phyloP scores from a whole-genome alignment of 1,140 invertebrate genomes.

The Dendrolimus kikuchii region DNA sequence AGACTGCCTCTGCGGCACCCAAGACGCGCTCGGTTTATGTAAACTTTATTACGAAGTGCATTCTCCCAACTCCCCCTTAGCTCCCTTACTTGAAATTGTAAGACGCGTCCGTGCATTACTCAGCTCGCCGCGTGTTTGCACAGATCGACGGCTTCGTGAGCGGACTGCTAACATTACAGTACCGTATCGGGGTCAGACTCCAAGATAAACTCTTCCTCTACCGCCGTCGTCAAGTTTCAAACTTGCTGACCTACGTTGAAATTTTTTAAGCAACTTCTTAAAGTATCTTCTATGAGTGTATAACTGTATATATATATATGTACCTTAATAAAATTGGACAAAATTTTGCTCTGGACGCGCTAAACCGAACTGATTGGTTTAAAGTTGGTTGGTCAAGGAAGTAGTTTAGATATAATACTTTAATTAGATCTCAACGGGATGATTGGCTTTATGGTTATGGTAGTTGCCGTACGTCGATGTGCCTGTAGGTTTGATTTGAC shows the following conservation, averaged over 20 bases:
- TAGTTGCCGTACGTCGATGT: too few relatives aligned
- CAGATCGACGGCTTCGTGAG: conserved; percentile 57
- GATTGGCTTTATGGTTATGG: too few relatives aligned
- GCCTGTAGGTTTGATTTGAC: too few relatives aligned
- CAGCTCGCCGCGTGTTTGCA: conserved; percentile 54
- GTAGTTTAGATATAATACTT: too few relatives aligned
- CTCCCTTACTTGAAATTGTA: conserved; percentile 42
- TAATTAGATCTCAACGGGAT: too few relatives aligned
- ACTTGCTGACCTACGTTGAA: conserved; percentile 23
- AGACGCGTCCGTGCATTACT: conserved; percentile 55
- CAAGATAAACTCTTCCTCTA: conserved; percentile 33
- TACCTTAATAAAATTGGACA: too few relatives aligned
- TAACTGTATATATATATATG: too few relatives aligned
- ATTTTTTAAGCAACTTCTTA: conserved; percentile 20
- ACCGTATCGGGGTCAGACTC: conserved; percentile 45
- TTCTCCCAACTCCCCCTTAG: conserved; percentile 23
- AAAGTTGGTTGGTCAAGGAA: too few relatives aligned
- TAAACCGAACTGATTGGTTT: too few relatives aligned
- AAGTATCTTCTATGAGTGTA: conserved; percentile 10
- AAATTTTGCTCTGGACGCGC: too few relatives aligned
- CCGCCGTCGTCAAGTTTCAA: conserved; percentile 23
- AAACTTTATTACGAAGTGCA: conserved; percentile 62
- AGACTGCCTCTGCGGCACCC: conserved; percentile 25
- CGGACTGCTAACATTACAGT: conserved; percentile 41
- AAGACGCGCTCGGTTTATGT: conserved; percentile 53